Percentiles rank a stretch among this genome's conserved stretches.
phyloP scores from a whole-genome alignment of 2,888 invertebrate species.

The Dione vanillae region DNA sequence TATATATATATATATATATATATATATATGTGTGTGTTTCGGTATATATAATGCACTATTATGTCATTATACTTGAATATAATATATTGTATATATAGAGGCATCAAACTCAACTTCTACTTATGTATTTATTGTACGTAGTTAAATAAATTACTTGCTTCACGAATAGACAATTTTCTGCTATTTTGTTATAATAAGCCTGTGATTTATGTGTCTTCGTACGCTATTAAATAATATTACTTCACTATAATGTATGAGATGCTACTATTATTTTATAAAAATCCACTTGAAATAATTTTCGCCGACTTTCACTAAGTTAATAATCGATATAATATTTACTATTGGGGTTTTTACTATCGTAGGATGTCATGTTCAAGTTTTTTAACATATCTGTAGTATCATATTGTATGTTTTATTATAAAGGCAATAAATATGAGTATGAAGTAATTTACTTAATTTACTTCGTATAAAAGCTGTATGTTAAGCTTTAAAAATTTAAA shows the following conservation, averaged over 20 bases:
- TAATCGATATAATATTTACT: not conserved
- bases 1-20: not conserved
- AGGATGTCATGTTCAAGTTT: too few species aligned
- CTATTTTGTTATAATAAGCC: constrained; percentile 31
- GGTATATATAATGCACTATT: too few species aligned
- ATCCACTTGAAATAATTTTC: not conserved
- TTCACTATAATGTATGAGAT: not conserved
- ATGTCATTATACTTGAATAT: constrained; percentile 16
- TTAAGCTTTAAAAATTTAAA: not conserved
- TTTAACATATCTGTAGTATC: too few species aligned
- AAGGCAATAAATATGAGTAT: too few species aligned
- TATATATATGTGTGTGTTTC: too few species aligned
- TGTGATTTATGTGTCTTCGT: constrained; percentile 26
- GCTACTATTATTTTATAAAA: not conserved
- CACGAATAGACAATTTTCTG: constrained; percentile 35
- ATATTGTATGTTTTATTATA: too few species aligned
- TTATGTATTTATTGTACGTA: constrained; percentile 34
- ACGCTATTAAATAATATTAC: constrained; percentile 52
- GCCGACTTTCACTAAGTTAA: not conserved
- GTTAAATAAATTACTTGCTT: constrained; percentile 42
- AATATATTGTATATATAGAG: constrained; percentile 26
- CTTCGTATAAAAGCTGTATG: too few species aligned
- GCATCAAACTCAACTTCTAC: constrained; percentile 30
- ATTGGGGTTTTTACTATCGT: too few species aligned
- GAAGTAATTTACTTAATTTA: too few species aligned